These are phyloP conservation scores for Xiphorhynchus erythropygius DNA, from an alignment of 2,797 vertebrate species.

Conservation along the genomic window DNA sequence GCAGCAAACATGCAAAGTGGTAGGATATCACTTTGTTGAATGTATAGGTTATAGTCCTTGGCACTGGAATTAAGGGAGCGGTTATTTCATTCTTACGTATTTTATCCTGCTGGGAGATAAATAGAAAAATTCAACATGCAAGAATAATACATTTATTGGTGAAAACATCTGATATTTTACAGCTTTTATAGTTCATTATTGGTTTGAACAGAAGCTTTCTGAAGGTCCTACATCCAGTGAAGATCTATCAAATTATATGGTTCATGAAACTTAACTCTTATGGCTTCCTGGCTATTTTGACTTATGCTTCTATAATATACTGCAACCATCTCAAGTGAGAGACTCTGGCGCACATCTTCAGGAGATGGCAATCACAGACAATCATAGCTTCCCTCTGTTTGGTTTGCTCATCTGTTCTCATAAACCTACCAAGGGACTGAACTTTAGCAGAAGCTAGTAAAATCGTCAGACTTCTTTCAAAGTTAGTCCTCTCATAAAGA, in stretches of 20 bases:
- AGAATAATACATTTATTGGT: background rate
- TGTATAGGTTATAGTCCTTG: background rate
- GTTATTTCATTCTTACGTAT: conserved; percentile 4
- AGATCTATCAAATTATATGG: background rate
- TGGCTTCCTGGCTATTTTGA: background rate
- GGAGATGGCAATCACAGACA: background rate
- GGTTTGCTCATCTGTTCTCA: background rate
- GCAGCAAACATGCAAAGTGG: background rate
- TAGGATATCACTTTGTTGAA: background rate
- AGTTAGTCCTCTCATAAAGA: conserved; percentile 8
- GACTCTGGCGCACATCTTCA: background rate
- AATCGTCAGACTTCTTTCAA: conserved; percentile 27
- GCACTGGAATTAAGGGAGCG: background rate
- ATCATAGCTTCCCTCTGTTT: background rate
- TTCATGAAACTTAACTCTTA: background rate
- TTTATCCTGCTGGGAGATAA: conserved; percentile 10
- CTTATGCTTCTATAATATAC: conserved; percentile 14
- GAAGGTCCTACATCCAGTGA: conserved; percentile 1
- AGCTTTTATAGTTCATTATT: conserved; percentile 6
- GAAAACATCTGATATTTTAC: conserved; percentile 14
- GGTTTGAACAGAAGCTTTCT: conserved; percentile 44
- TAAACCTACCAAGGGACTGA: background rate
- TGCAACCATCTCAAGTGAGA: background rate
- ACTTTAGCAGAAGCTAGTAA: conserved; percentile 7
- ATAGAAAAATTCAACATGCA: background rate